phyloP scores from a whole-genome alignment of 2,113 vertebrate genomes.

The Pao palembangensis region DNA sequence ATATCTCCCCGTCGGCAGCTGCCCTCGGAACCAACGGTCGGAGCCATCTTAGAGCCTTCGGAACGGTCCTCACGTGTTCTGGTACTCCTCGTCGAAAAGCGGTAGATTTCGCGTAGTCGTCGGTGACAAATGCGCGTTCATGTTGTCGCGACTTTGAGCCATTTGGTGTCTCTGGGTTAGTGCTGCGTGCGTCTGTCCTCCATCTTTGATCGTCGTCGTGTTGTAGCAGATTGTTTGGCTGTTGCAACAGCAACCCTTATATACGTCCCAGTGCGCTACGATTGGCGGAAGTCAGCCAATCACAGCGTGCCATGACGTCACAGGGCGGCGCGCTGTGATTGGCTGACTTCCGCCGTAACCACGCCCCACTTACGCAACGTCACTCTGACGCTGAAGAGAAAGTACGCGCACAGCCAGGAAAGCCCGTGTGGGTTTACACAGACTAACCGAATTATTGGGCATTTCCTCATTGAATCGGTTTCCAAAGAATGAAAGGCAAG shows the following conservation, averaged over 20 bases:
- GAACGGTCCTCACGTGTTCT: constrained; percentile 69
- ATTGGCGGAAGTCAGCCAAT: background rate
- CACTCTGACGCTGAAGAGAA: background rate
- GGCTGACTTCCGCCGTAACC: background rate
- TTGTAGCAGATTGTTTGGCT: constrained; percentile 4
- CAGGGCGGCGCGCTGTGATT: background rate
- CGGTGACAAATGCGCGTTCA: constrained; percentile 24
- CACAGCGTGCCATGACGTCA: background rate
- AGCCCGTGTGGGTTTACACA: background rate
- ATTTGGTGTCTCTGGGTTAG: constrained; percentile 44
- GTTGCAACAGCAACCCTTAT: constrained; percentile 10
- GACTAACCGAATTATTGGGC: too few species aligned
- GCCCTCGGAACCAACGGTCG: constrained; percentile 28
- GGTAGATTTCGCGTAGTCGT: constrained; percentile 41
- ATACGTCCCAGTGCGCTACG: background rate
- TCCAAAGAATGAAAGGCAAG: background rate
- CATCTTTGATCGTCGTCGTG: constrained; percentile 46
- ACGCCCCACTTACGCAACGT: too few species aligned
- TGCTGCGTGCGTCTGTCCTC: constrained; percentile 20
- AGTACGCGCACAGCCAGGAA: background rate
- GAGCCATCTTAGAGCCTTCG: constrained; percentile 49
- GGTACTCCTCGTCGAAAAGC: constrained; percentile 63
- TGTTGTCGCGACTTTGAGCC: constrained; percentile 63
- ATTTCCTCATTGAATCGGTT: background rate
- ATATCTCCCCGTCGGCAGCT: constrained; percentile 45